A percentile compares a stretch with the other conserved stretches of the same genome.
Conservation (phyloP, 1,140 invertebrate species). For the Macrotrachela quadricornifera region DNA sequence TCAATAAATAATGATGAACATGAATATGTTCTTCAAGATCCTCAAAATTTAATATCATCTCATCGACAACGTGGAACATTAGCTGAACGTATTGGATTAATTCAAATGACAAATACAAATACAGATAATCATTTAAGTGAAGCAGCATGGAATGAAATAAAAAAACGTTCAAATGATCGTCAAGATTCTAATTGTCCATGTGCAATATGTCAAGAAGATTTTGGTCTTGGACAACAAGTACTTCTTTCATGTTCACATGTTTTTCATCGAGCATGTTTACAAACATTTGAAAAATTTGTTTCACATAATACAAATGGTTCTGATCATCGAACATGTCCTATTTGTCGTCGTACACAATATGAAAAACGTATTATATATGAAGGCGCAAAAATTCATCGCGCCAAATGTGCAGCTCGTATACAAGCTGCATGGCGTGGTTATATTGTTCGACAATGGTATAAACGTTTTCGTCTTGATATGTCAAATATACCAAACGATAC, state of each 20-base stretch:
- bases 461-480: constrained; percentile 18
- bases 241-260: constrained; percentile 28
- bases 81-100: constrained; percentile 4
- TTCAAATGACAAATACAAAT: neutral
- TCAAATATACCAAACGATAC: constrained; percentile 22
- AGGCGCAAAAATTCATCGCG: constrained; percentile 17
- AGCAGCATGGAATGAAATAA: constrained; percentile 20
- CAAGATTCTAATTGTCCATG: constrained; percentile 25
- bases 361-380: constrained; percentile 26
- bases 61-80: neutral
- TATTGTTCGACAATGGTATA: constrained; percentile 25
- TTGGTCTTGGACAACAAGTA: constrained; percentile 26
- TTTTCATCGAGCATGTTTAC: constrained; percentile 25
- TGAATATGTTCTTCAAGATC: no score
- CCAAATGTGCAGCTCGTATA: constrained; percentile 24
- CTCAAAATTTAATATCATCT: no score
- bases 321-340: constrained; percentile 20
- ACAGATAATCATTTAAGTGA: constrained; percentile 15
- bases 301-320: constrained; percentile 4
- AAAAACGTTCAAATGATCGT: constrained; percentile 20
- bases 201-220: constrained; percentile 30
- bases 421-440: constrained; percentile 27
- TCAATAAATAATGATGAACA: no score
- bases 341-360: constrained; percentile 26
- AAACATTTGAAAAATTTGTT: constrained; percentile 26